Conservation (phyloP, 2,113 vertebrate species). For the Leucopsar rothschildi region DNA sequence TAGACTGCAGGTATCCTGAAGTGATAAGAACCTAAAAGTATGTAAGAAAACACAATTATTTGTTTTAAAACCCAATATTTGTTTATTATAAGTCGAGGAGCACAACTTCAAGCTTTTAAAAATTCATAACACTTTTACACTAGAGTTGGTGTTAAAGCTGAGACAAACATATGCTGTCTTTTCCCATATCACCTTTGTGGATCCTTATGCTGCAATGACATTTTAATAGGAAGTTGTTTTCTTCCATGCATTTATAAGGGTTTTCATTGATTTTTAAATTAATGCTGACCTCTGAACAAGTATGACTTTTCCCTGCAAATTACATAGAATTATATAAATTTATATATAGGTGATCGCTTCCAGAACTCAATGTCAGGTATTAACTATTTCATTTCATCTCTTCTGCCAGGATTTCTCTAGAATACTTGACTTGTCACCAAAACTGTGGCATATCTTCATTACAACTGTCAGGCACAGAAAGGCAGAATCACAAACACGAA, state of each 20-base stretch:
- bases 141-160: not conserved
- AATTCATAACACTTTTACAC: not conserved
- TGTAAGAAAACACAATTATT: not conserved
- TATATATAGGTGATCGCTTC: not conserved
- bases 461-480: not conserved
- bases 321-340: not conserved
- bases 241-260: not conserved
- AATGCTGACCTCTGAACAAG: not conserved
- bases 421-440: not conserved
- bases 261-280: not conserved
- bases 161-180: not conserved
- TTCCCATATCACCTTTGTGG: not conserved
- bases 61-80: not conserved
- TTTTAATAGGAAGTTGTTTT: not conserved
- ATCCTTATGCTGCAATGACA: not conserved
- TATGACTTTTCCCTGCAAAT: not conserved
- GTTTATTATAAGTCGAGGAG: not conserved
- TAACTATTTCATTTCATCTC: not conserved
- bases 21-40: not conserved
- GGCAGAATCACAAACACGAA: not conserved
- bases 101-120: not conserved
- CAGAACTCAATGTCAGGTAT: not conserved
- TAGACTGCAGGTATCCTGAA: not conserved
- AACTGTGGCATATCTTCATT: not conserved
- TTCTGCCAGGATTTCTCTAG: not conserved